phyloP scores from a whole-genome alignment of 2,113 vertebrate genomes.

The Oceanodroma tethys region DNA sequence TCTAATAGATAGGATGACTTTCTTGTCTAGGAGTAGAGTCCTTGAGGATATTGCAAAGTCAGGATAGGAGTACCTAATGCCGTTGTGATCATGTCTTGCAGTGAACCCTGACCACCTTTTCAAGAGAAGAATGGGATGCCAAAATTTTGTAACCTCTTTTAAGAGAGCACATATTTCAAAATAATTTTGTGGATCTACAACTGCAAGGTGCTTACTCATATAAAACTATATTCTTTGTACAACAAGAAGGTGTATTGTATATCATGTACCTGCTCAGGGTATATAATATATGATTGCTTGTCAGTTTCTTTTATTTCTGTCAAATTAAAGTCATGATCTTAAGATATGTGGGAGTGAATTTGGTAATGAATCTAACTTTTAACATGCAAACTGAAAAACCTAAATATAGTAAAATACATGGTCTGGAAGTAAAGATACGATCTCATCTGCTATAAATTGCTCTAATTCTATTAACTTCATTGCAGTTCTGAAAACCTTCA shows the following conservation, averaged over 20 bases:
- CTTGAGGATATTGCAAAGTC: not conserved
- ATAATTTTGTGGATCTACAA: not conserved
- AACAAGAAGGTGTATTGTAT: not conserved
- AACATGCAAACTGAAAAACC: not conserved
- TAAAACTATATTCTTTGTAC: not conserved
- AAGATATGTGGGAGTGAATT: not conserved
- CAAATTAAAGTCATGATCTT: not conserved
- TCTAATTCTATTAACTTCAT: not conserved
- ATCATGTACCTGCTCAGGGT: not conserved
- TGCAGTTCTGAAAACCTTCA: not conserved
- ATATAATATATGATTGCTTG: not conserved
- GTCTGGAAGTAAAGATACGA: not conserved
- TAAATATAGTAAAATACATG: not conserved
- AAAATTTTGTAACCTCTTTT: not conserved
- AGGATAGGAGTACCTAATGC: not conserved
- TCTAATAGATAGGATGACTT: not conserved
- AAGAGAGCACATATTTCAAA: not conserved
- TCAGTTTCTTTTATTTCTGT: not conserved
- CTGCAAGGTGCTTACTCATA: not conserved
- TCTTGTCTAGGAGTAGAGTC: not conserved
- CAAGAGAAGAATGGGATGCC: not conserved
- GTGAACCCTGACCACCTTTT: not conserved
- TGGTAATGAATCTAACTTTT: not conserved
- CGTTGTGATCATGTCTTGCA: not conserved
- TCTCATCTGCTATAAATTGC: not conserved